Evolutionary conservation across 1,140 invertebrate genomes (phyloP).

Genomic region (Lanistes nyassanus): DNA sequence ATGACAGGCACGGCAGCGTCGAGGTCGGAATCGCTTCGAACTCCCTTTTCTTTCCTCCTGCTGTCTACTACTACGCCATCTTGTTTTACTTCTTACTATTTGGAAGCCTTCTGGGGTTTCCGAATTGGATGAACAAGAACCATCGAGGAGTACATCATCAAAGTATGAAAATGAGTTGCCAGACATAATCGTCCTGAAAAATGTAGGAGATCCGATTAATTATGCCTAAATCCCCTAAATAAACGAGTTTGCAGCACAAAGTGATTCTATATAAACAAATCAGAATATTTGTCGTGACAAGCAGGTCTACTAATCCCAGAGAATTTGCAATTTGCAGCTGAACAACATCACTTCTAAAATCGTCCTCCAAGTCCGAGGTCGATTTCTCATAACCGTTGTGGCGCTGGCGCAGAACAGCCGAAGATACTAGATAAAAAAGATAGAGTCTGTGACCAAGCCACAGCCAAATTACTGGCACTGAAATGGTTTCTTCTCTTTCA

Average conservation of each 20-base stretch:
- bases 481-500: too few relatives aligned
- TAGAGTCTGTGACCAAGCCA: not conserved
- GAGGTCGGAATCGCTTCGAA: constrained; percentile 2
- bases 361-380: too few relatives aligned
- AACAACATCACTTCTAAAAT: too few relatives aligned
- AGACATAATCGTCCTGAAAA: not conserved
- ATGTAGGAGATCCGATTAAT: not conserved
- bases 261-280: too few relatives aligned
- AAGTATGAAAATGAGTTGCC: not conserved
- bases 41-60: not conserved
- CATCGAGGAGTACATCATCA: not conserved
- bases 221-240: not conserved
- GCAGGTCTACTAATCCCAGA: too few relatives aligned
- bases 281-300: too few relatives aligned
- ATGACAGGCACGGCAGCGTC: not conserved
- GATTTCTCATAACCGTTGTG: too few relatives aligned
- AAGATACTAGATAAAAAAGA: too few relatives aligned
- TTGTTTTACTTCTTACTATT: not conserved
- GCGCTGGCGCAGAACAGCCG: too few relatives aligned
- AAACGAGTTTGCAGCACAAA: not conserved
- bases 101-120: constrained; percentile 9
- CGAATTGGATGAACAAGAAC: not conserved
- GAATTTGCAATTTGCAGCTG: too few relatives aligned
- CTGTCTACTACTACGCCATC: not conserved
- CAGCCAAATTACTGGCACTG: not conserved